Percentiles rank a stretch among this genome's conserved stretches.
phyloP scores from a whole-genome alignment of 2,113 vertebrate species.

The Plectropomus leopardus region DNA sequence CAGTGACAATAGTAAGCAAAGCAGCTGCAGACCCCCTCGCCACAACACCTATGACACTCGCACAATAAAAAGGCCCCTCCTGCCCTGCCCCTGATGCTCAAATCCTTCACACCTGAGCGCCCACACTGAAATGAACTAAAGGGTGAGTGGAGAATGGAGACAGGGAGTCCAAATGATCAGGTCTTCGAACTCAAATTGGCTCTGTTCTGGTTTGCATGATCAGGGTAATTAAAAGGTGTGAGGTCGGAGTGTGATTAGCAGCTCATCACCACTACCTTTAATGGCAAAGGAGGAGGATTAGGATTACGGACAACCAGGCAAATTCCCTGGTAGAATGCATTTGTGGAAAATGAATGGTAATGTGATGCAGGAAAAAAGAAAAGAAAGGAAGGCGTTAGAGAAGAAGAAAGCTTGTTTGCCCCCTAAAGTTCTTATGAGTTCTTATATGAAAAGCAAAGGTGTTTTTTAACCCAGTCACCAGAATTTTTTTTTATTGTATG shows the following conservation, averaged over 20 bases:
- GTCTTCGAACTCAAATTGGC: constrained; percentile 47
- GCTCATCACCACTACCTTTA: constrained; percentile 1
- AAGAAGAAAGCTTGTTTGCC: neutral
- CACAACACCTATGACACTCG: constrained; percentile 61
- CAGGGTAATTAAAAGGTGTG: constrained; percentile 49
- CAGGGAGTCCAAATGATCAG: constrained; percentile 15
- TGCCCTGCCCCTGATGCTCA: constrained; percentile 14
- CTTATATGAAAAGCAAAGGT: too few relatives aligned
- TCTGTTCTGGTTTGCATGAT: constrained; percentile 47
- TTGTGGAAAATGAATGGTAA: neutral
- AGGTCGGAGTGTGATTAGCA: constrained; percentile 49
- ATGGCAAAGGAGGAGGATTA: neutral
- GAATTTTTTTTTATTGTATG: too few relatives aligned
- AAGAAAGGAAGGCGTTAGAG: neutral
- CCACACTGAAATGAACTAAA: constrained; percentile 47
- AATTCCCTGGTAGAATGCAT: neutral
- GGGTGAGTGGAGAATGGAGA: constrained; percentile 39
- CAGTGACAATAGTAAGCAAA: constrained; percentile 66
- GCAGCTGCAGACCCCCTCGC: constrained; percentile 54
- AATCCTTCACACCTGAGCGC: constrained; percentile 74
- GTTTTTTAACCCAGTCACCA: too few relatives aligned
- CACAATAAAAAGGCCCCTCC: constrained; percentile 55
- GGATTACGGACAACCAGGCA: neutral
- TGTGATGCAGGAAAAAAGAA: neutral
- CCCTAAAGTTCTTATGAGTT: neutral